Conservation (phyloP, 1,140 invertebrate genomes). For the Drosophila navojoa region DNA sequence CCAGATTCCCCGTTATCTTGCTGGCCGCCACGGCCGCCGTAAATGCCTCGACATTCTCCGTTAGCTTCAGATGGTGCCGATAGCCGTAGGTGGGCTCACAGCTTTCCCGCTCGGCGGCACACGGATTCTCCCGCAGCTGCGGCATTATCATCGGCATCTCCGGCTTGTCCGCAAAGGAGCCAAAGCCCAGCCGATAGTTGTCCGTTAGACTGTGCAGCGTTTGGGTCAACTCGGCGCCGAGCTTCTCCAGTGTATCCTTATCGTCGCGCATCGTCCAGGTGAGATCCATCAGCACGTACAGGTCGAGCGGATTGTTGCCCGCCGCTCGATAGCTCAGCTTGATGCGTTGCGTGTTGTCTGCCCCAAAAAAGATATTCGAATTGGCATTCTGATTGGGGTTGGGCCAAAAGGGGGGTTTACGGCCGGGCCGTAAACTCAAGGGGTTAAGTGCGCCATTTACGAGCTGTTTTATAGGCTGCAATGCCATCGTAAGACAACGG, state of each 20-base stretch:
- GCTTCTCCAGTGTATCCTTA: constrained; percentile 89
- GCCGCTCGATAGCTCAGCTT: constrained; percentile 86
- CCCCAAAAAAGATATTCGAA: background rate
- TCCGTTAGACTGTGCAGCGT: constrained; percentile 90
- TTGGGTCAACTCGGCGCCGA: constrained; percentile 88
- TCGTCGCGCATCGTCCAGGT: constrained; percentile 95
- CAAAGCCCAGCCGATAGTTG: constrained; percentile 93
- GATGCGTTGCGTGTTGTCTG: constrained; percentile 85
- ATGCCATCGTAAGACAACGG: constrained; percentile 23
- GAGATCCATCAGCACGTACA: constrained; percentile 96
- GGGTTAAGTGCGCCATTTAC: constrained; percentile 39
- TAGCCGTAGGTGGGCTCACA: constrained; percentile 89
- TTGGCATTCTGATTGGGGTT: background rate
- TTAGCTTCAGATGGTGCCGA: constrained; percentile 88
- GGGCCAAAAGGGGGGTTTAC: constrained; percentile 15
- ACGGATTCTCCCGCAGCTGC: constrained; percentile 85
- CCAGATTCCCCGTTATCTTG: constrained; percentile 96
- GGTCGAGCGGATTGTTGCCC: constrained; percentile 94
- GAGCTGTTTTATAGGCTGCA: constrained; percentile 63
- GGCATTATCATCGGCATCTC: constrained; percentile 90
- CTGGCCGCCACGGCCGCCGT: constrained; percentile 86
- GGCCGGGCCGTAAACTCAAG: constrained; percentile 38
- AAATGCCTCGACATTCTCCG: constrained; percentile 85
- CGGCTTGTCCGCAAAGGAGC: constrained; percentile 93
- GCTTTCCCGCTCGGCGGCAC: constrained; percentile 80